These are phyloP conservation scores for Lethrus apterus DNA, from an alignment of 1,140 invertebrate genomes.

Conservation along the genomic window DNA sequence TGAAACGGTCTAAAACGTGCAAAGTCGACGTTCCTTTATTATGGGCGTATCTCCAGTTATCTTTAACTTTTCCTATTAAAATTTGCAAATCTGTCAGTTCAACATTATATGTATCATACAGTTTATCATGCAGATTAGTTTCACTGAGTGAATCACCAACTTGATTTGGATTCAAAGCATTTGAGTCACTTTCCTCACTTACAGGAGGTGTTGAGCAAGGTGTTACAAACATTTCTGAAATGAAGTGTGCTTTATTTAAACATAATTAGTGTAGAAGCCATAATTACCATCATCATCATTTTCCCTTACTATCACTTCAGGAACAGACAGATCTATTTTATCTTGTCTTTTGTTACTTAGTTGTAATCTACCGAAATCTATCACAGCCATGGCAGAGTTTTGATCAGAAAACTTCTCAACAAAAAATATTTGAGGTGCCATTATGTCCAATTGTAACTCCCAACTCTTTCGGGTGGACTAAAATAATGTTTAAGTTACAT, in stretches of 20 bases:
- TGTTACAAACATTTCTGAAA: slow-evolving; percentile 70
- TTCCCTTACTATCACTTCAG: slow-evolving; percentile 26
- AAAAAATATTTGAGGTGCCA: slow-evolving; percentile 84
- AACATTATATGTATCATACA: slow-evolving; percentile 78
- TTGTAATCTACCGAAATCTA: slow-evolving; percentile 78
- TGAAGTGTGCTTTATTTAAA: background rate
- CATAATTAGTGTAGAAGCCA: background rate
- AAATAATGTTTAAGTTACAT: background rate
- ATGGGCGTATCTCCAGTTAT: slow-evolving; percentile 85
- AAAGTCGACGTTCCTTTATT: slow-evolving; percentile 72
- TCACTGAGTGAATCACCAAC: slow-evolving; percentile 41
- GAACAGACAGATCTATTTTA: slow-evolving; percentile 15
- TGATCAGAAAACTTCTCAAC: slow-evolving; percentile 75
- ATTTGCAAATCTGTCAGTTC: slow-evolving; percentile 83
- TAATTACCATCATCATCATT: slow-evolving; percentile 46
- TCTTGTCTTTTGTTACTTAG: slow-evolving; percentile 51
- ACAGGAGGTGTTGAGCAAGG: slow-evolving; percentile 88
- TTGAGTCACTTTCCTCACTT: slow-evolving; percentile 56
- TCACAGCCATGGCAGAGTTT: slow-evolving; percentile 71
- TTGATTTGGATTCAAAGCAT: slow-evolving; percentile 28
- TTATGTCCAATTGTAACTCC: slow-evolving; percentile 85
- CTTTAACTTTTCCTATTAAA: slow-evolving; percentile 75
- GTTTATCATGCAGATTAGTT: slow-evolving; percentile 58
- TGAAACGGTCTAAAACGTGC: slow-evolving; percentile 86
- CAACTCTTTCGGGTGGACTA: slow-evolving; percentile 60